phyloP scores from a whole-genome alignment of 2,888 invertebrate species.

The Ochropleura plecta region DNA sequence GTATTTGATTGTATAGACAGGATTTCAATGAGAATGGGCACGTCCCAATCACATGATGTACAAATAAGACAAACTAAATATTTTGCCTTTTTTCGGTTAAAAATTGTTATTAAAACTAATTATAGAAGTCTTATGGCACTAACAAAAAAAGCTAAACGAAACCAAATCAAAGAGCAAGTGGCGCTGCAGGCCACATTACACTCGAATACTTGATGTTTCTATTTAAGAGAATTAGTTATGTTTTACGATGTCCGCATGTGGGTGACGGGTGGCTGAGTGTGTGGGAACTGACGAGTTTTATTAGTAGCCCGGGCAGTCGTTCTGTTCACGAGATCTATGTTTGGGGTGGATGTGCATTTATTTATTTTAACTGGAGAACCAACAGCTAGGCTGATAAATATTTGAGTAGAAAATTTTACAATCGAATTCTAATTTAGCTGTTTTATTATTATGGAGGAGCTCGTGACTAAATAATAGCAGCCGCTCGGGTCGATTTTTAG shows the following conservation, averaged over 20 bases:
- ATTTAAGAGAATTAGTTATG: constrained; percentile 24
- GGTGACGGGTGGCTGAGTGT: constrained; percentile 19
- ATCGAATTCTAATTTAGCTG: background rate
- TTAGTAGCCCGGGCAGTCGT: constrained; percentile 11
- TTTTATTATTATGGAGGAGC: too few relatives aligned
- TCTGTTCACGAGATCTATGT: background rate
- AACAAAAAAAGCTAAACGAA: background rate
- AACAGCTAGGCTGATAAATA: background rate
- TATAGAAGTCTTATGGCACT: background rate
- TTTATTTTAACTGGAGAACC: too few relatives aligned
- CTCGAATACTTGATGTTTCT: constrained; percentile 26
- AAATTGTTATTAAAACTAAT: background rate
- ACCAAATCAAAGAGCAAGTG: background rate
- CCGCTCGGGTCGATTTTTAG: too few relatives aligned
- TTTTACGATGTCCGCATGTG: constrained; percentile 49
- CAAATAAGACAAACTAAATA: background rate
- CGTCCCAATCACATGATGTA: background rate
- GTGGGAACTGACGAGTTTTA: constrained; percentile 46
- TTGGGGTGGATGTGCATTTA: too few relatives aligned
- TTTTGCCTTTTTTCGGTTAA: background rate
- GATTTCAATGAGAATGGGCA: background rate
- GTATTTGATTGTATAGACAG: too few relatives aligned
- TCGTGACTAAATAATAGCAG: too few relatives aligned
- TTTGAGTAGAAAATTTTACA: background rate
- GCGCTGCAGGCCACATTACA: background rate